Percentiles rank a stretch among this genome's conserved stretches.
Evolutionary conservation across 2,113 vertebrate species (phyloP).

Genomic region (Motacilla alba): DNA sequence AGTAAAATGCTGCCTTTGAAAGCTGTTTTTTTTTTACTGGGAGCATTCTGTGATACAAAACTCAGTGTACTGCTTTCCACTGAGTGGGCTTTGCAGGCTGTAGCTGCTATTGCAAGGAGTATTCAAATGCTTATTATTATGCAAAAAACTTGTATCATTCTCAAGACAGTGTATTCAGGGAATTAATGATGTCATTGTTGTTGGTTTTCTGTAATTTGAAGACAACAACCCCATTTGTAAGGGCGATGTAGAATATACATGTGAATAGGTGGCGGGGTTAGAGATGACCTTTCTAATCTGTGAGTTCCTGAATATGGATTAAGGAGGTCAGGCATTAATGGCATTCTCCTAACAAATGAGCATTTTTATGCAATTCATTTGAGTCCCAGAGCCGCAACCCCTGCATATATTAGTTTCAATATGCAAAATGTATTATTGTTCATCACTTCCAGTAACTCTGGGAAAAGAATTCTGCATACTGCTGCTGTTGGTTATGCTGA

Average conservation of each 20-base stretch:
- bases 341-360: conserved; percentile 25
- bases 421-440: conserved; percentile 38
- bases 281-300: conserved; percentile 44
- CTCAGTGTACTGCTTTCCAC: background rate
- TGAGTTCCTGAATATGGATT: conserved; percentile 34
- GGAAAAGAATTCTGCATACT: background rate
- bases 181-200: background rate
- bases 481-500: background rate
- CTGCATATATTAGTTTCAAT: conserved; percentile 50
- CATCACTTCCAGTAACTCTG: conserved; percentile 12
- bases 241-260: conserved; percentile 11
- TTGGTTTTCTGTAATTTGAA: conserved; percentile 12
- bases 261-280: conserved; percentile 17
- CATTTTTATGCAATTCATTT: conserved; percentile 32
- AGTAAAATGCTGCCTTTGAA: background rate
- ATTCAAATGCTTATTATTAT: background rate
- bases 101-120: background rate
- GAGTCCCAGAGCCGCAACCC: conserved; percentile 5
- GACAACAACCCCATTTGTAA: conserved; percentile 30
- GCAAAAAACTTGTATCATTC: background rate
- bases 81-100: background rate
- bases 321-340: conserved; percentile 21
- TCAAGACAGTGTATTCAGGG: background rate
- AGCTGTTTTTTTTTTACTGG: background rate
- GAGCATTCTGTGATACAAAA: background rate